These are phyloP conservation scores for Phallusia fumigata DNA, from an alignment of 23 tunicate genomes.

Conservation along the genomic window DNA sequence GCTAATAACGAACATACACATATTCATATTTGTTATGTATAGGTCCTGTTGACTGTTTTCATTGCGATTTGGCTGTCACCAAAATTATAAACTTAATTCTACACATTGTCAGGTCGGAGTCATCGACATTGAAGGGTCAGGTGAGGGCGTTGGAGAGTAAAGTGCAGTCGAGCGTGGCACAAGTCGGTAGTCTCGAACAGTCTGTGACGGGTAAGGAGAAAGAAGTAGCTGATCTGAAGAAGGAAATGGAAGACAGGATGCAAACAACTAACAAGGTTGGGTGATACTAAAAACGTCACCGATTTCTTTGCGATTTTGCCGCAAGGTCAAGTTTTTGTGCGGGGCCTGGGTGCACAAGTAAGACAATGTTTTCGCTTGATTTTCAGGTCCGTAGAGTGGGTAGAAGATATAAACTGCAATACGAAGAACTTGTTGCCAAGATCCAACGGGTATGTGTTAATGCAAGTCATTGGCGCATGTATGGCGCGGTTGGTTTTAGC, in stretches of 20 bases:
- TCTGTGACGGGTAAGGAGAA: constrained; percentile 10
- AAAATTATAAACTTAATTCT: too few species aligned
- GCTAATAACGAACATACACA: too few species aligned
- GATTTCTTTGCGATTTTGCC: too few species aligned
- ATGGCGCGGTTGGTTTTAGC: too few species aligned
- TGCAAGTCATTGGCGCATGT: too few species aligned
- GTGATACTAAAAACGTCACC: too few species aligned
- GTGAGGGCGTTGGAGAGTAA: constrained; percentile 30
- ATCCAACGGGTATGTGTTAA: constrained; percentile 26
- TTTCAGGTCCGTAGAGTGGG: constrained; percentile 80
- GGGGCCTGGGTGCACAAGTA: too few species aligned
- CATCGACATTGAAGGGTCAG: constrained; percentile 42
- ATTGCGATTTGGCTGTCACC: too few species aligned
- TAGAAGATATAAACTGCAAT: constrained; percentile 62
- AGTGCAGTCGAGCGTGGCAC: constrained; percentile 21
- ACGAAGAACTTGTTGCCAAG: constrained; percentile 71
- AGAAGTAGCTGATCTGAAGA: constrained; percentile 42
- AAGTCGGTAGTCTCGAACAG: constrained; percentile 6
- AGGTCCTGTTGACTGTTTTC: too few species aligned
- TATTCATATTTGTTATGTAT: too few species aligned
- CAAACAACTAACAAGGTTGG: constrained; percentile 59
- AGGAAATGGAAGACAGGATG: constrained; percentile 48
- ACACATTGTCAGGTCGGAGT: constrained; percentile 35
- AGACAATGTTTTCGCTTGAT: neutral
- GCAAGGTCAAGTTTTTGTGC: neutral